phyloP scores from a whole-genome alignment of 2,888 invertebrate genomes.

The Drosophila falleni region DNA sequence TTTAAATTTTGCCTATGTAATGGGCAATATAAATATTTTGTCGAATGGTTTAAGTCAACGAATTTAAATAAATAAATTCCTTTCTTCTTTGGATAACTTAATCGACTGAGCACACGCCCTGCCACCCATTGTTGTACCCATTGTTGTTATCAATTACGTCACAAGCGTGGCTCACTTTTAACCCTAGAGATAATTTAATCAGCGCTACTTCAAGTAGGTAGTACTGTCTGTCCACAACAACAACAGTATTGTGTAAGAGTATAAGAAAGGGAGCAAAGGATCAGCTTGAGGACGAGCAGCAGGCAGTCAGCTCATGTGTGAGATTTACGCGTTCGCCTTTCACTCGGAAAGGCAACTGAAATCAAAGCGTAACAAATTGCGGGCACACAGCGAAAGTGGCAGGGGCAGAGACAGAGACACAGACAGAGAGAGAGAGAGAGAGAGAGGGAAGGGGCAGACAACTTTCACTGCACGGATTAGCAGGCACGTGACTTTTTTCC shows the following conservation, averaged over 20 bases:
- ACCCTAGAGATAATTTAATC: conserved; percentile 73
- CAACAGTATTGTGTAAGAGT: conserved; percentile 38
- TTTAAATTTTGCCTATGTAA: too few relatives aligned
- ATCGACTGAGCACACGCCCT: conserved; percentile 41
- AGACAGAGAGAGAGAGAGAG: conserved; percentile 18
- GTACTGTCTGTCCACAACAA: conserved; percentile 48
- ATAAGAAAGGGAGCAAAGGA: conserved; percentile 64
- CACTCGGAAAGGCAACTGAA: conserved; percentile 61
- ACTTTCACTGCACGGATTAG: conserved; percentile 71
- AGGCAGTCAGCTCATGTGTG: conserved; percentile 50
- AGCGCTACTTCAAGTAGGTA: conserved; percentile 69
- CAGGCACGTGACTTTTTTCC: conserved; percentile 76
- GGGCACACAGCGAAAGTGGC: conserved; percentile 44
- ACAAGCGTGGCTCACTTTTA: conserved; percentile 69
- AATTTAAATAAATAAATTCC: background rate
- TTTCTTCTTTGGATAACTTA: conserved; percentile 35
- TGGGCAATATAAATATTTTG: too few relatives aligned
- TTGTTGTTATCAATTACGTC: conserved; percentile 59
- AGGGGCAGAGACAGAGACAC: conserved; percentile 3
- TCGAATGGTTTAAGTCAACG: too few relatives aligned
- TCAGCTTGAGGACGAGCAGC: conserved; percentile 26
- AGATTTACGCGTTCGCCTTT: conserved; percentile 67
- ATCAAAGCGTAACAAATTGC: conserved; percentile 79
- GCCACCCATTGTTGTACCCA: conserved; percentile 29
- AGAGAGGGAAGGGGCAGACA: conserved; percentile 36